These are phyloP conservation scores for Nezara viridula DNA, from an alignment of 2,888 invertebrate species.

Conservation along the genomic window DNA sequence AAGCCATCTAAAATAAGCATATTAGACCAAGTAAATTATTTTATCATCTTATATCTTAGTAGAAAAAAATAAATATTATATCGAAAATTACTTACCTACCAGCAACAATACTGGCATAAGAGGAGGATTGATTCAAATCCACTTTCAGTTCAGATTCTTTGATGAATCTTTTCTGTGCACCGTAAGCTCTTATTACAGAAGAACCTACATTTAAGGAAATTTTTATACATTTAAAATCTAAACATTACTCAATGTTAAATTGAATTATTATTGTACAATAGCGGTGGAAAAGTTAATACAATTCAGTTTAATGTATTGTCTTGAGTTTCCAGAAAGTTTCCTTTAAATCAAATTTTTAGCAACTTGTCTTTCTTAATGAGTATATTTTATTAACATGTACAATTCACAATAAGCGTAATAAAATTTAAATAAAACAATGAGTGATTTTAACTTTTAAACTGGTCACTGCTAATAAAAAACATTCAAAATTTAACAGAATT, in stretches of 20 bases:
- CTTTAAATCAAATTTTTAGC: too few species aligned
- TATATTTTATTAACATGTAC: too few species aligned
- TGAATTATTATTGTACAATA: neutral
- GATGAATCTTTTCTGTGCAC: constrained; percentile 85
- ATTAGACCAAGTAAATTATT: neutral
- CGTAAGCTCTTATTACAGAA: constrained; percentile 88
- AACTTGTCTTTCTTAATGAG: too few species aligned
- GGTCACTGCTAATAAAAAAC: too few species aligned
- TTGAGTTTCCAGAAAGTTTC: too few species aligned
- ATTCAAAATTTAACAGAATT: too few species aligned
- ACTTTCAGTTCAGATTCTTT: constrained; percentile 90
- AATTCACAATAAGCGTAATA: too few species aligned
- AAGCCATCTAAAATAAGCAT: constrained; percentile 80
- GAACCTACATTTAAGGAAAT: constrained; percentile 67
- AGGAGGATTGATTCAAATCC: constrained; percentile 92
- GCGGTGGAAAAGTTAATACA: too few species aligned
- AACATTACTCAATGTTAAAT: neutral
- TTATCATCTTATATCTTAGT: neutral
- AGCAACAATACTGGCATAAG: constrained; percentile 92
- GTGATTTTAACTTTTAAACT: too few species aligned
- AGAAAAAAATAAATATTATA: neutral
- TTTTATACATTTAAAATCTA: neutral
- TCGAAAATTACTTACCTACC: constrained; percentile 74
- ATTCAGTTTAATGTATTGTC: too few species aligned
- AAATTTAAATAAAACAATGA: too few species aligned